Evolutionary conservation across 2,113 vertebrate genomes (phyloP), one percentile per base, ranked within the genome.

Genomic region (Mus spicilegus): DNA sequence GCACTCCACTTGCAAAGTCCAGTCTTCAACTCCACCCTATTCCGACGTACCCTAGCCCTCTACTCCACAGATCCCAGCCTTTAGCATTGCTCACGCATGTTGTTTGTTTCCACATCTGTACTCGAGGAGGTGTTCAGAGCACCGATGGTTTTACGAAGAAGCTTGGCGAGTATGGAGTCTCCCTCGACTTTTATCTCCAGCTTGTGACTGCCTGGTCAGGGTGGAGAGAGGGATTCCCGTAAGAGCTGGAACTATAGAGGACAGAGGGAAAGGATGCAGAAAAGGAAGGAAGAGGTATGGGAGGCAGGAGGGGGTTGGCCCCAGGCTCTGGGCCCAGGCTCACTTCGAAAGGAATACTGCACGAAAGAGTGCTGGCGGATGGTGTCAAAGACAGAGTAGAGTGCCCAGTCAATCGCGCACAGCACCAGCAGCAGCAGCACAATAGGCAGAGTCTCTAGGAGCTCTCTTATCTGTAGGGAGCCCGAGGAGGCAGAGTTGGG

Each of bases 291-390:
- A 24, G 63, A 26, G 13, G 24, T 42, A 19, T 65, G 49, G 65
- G 75, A 61, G 6, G 39, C 26, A 14, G 8, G 46, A 76, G 46
- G 61, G 39, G 28, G 1, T 2, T 20, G 65, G 28, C 75, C 20
- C 30, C 9, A 12, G 65, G 73, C 56, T 13, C 2, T 3, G 20
- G 82, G 28, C 36, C 0, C 26, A 2, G 56, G 91, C 99, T 99
- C 95, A 99, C 99, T 98, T 88, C 95, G 98, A 96, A 99, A 96
- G 87, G 99, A 98, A 87, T 99, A 99, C 94, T 99, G 97, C 11
- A 98, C 97, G 2, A 98, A 97, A 28, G 98, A 99, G 95, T 99
- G 99, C 28, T 96, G 98, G 91, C 98, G 98, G 96, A 99, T 98
- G 91, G 99, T 95, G 94, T 98, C 98, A 54, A 99, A 98, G 24